Evolutionary conservation across 1,140 invertebrate genomes (phyloP).

Genomic region (Neotoxoptera formosana): DNA sequence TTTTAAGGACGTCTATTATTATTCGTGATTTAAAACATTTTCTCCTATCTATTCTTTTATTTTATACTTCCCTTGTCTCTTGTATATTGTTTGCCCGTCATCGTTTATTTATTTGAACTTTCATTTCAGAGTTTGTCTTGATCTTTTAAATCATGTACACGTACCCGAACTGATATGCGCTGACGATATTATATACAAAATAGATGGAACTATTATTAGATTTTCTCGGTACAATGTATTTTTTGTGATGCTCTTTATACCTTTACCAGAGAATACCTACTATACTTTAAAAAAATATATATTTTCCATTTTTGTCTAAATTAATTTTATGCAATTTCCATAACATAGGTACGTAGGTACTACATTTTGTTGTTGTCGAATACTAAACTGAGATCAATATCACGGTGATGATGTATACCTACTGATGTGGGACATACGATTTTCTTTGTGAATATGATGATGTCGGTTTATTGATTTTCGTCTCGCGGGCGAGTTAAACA

Average conservation of each 20-base stretch:
- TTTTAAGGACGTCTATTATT: conserved; percentile 45
- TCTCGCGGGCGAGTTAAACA: background rate
- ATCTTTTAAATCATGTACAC: conserved; percentile 40
- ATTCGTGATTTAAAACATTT: conserved; percentile 28
- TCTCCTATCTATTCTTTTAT: conserved; percentile 31
- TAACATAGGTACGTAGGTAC: background rate
- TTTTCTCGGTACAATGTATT: background rate
- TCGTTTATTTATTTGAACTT: conserved; percentile 44
- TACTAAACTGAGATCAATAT: background rate
- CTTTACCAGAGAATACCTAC: background rate
- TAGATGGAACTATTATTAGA: conserved; percentile 26
- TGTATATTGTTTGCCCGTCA: conserved; percentile 15
- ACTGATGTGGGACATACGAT: background rate
- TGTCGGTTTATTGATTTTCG: background rate
- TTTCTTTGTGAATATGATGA: background rate
- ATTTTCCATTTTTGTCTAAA: conserved; percentile 5
- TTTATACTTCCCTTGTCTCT: conserved; percentile 25
- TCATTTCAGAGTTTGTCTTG: conserved; percentile 12
- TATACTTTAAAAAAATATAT: background rate
- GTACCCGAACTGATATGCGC: background rate
- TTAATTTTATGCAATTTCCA: background rate
- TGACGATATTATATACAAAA: background rate
- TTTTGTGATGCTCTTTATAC: background rate
- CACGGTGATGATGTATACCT: background rate
- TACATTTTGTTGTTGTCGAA: background rate